Evolutionary conservation across 2,113 vertebrate species (phyloP).

Genomic region (Columba janthina): DNA sequence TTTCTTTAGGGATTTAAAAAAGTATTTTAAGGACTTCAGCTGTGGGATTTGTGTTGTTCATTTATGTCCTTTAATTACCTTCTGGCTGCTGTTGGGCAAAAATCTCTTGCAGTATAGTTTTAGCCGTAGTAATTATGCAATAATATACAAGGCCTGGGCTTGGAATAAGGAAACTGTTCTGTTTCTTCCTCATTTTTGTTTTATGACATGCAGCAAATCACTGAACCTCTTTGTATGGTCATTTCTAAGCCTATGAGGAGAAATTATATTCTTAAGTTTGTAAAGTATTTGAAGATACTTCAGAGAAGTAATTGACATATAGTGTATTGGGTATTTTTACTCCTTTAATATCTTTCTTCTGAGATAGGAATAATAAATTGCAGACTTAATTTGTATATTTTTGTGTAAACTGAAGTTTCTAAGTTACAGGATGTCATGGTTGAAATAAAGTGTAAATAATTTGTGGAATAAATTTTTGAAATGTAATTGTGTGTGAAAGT

Average conservation of each 20-base stretch:
- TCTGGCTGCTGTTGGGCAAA: not conserved
- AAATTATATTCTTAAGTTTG: not conserved
- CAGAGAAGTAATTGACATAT: not conserved
- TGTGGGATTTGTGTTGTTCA: slow-evolving; percentile 9
- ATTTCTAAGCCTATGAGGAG: not conserved
- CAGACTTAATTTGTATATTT: not conserved
- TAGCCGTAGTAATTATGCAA: not conserved
- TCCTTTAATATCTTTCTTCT: not conserved
- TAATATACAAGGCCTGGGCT: not conserved
- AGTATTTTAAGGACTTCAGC: not conserved
- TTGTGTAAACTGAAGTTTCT: not conserved
- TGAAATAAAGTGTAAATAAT: not conserved
- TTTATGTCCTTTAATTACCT: slow-evolving; percentile 38
- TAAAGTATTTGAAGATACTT: not conserved
- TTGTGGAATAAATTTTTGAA: not conserved
- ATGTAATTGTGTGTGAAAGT: not conserved
- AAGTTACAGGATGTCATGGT: not conserved
- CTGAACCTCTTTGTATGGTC: not conserved
- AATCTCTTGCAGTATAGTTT: not conserved
- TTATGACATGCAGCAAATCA: not conserved
- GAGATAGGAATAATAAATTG: not conserved
- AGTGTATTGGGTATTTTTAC: not conserved
- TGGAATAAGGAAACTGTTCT: not conserved
- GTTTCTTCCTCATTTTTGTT: not conserved
- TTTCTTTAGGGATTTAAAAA: not conserved